Base-by-base conservation (phyloP, 2,888 invertebrate species). In the Tachina grossa region DNA sequence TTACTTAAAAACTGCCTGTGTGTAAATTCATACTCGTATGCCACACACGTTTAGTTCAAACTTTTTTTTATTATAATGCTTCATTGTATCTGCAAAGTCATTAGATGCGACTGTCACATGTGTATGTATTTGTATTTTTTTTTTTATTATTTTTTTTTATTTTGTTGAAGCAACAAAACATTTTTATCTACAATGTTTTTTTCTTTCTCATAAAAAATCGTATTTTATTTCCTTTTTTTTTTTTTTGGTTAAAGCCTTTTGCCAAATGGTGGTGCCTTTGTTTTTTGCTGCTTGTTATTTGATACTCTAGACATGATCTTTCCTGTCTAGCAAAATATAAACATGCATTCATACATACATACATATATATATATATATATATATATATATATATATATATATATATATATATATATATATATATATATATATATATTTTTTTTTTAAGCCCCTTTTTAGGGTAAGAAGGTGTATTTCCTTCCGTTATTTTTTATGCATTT, bases 291-390 rank as follows among this genome's bases (percentile, higher is more conserved):
- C 39, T 72, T 72, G 80, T 53, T 68, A 84, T 80, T 84, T 77
- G 78, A 84, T 84, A 77, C 76, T 63, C 61, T 43, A 81, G 84
- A 80, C 84, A 84, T 84, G 80, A 76, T 84, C 83, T 83, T 78
- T 78, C 66, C 69, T 69, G 84, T 69, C 75, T 76, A 75, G 22
- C 43, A 66, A 51, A n/a, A 22, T 55, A 59, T 10, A 71, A 43
- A 41, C 22, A n/a, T 65, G 1, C 39, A 31, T 55, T 10, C 39
- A 31, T 41, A 9, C 6, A 19, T 19, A 19, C 2, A 65, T 19
- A 31, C 45, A n/a, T 71, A 53, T 4, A 31, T 47, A 9, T 1
- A 19, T 19, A 19, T 8, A 47, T 39, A 22, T 53, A n/a, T 71
- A 53, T 79, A 53, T 71, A 53, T 4, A 31, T 47, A 9, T 1